Percentiles rank a stretch among this genome's conserved stretches.
phyloP scores from a whole-genome alignment of 2,797 vertebrate genomes.

The Rhinogobio ventralis region DNA sequence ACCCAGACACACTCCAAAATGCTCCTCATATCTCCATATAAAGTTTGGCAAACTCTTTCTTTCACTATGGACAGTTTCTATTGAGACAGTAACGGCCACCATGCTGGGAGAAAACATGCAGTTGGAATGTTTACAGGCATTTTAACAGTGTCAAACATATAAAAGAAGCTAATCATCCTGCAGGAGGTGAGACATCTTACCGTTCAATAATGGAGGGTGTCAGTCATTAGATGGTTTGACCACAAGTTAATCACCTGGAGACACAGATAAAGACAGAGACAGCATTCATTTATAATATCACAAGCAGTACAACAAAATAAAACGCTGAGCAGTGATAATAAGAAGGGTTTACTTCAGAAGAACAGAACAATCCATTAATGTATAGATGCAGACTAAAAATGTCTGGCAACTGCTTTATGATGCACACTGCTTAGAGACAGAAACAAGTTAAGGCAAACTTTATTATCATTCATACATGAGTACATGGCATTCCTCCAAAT shows the following conservation, averaged over 20 bases:
- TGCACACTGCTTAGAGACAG: not conserved
- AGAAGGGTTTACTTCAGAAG: not conserved
- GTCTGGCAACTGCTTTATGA: not conserved
- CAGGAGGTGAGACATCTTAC: not conserved
- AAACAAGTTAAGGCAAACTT: not conserved
- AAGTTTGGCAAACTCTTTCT: not conserved
- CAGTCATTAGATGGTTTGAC: slow-evolving; percentile 52
- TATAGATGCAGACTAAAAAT: not conserved
- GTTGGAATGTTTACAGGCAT: slow-evolving; percentile 11
- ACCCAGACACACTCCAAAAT: not conserved
- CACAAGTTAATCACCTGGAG: slow-evolving; percentile 63
- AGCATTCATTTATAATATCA: not conserved
- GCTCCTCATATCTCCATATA: slow-evolving; percentile 11
- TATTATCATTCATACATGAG: not conserved
- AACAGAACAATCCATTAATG: not conserved
- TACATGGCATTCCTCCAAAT: not conserved
- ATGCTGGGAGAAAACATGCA: not conserved
- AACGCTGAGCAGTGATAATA: not conserved
- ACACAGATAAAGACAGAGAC: slow-evolving; percentile 3
- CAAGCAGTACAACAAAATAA: not conserved
- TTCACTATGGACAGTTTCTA: not conserved
- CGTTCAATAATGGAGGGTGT: not conserved
- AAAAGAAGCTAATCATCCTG: not conserved
- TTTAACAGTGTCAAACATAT: slow-evolving; percentile 11
- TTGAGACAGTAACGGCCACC: not conserved